phyloP scores from a whole-genome alignment of 2,113 vertebrate genomes.

The Eolophus roseicapilla region DNA sequence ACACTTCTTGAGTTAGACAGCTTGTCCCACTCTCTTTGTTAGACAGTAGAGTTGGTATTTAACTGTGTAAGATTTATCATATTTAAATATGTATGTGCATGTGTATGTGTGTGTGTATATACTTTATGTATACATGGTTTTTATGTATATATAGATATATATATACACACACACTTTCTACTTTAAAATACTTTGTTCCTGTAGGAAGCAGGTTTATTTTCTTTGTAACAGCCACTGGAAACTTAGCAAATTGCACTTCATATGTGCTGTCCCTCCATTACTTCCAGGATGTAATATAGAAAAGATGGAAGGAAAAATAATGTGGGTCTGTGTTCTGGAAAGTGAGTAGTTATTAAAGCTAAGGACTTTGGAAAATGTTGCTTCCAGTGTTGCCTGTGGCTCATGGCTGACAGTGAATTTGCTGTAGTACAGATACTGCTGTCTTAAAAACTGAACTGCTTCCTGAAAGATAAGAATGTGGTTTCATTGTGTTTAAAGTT shows the following conservation, averaged over 20 bases:
- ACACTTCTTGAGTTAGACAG: neutral
- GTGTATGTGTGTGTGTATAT: neutral
- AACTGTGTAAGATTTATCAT: neutral
- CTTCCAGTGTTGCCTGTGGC: neutral
- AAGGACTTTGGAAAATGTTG: neutral
- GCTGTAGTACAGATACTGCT: neutral
- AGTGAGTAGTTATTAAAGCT: neutral
- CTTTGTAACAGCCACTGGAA: neutral
- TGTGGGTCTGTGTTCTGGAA: neutral
- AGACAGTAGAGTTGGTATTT: neutral
- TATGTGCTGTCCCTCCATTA: neutral
- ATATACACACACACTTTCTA: neutral
- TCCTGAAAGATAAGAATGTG: neutral
- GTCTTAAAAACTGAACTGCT: neutral
- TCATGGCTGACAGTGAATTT: neutral
- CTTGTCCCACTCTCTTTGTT: neutral
- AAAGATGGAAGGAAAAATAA: neutral
- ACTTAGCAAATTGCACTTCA: neutral
- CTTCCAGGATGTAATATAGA: neutral
- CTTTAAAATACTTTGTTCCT: neutral
- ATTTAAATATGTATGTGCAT: neutral
- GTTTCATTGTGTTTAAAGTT: neutral
- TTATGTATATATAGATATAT: neutral
- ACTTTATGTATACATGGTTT: neutral
- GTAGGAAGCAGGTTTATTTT: neutral